Percentiles rank a stretch among this genome's conserved stretches.
These are phyloP conservation scores for Marasmarcha lunaedactyla DNA, from an alignment of 2,888 invertebrate species.

Conservation along the genomic window DNA sequence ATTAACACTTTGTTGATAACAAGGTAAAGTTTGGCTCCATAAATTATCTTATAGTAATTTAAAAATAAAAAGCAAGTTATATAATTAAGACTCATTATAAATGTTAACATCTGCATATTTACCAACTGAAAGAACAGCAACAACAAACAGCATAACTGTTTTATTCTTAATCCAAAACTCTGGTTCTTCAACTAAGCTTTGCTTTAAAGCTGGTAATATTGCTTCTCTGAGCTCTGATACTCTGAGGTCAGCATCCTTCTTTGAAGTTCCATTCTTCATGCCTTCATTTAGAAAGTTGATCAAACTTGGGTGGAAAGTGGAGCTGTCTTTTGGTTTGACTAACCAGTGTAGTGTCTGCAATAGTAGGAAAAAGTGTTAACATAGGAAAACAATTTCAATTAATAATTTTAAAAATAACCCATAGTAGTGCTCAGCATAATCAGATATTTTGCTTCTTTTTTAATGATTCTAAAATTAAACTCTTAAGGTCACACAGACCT, in stretches of 20 bases:
- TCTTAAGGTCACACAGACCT: too few relatives aligned
- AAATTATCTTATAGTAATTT: too few relatives aligned
- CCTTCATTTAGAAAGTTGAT: slow-evolving; percentile 81
- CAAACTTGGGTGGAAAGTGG: slow-evolving; percentile 86
- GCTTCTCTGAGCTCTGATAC: slow-evolving; percentile 77
- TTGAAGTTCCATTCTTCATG: slow-evolving; percentile 76
- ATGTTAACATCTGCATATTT: too few relatives aligned
- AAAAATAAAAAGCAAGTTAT: too few relatives aligned
- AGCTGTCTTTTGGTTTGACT: slow-evolving; percentile 82
- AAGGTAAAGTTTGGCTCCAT: too few relatives aligned
- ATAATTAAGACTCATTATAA: too few relatives aligned
- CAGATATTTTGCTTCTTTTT: too few relatives aligned
- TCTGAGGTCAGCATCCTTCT: slow-evolving; percentile 77
- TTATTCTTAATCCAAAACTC: slow-evolving; percentile 77
- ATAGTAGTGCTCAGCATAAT: too few relatives aligned
- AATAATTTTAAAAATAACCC: too few relatives aligned
- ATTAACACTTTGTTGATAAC: too few relatives aligned
- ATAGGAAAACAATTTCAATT: too few relatives aligned
- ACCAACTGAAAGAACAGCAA: slow-evolving; percentile 77
- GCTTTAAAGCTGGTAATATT: slow-evolving; percentile 71
- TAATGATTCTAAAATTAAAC: too few relatives aligned
- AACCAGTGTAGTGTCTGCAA: slow-evolving; percentile 81
- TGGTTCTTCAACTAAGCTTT: slow-evolving; percentile 69
- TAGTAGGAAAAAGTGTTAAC: neutral
- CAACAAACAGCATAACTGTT: slow-evolving; percentile 75